Evolutionary conservation across 2,797 vertebrate genomes (phyloP).

Genomic region (Echeneis naucrates): DNA sequence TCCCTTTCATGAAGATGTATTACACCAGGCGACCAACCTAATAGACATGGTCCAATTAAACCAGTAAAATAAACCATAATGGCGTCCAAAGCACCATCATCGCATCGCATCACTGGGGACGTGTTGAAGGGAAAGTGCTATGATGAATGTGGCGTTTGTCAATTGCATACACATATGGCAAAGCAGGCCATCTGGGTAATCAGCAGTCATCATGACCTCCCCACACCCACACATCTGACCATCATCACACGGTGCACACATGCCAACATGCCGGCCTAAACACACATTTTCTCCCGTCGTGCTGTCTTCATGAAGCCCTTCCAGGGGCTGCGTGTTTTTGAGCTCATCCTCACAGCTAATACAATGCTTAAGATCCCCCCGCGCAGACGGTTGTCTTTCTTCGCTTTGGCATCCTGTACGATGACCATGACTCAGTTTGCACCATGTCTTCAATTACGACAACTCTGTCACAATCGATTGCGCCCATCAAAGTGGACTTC

Average conservation of each 20-base stretch:
- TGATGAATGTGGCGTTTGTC: conserved; percentile 50
- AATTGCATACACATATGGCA: conserved; percentile 44
- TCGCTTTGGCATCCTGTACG: background rate
- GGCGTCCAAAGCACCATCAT: conserved; percentile 22
- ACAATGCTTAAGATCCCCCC: background rate
- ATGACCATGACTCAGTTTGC: background rate
- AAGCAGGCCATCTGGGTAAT: conserved; percentile 69
- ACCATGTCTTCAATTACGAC: background rate
- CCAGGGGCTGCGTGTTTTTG: conserved; percentile 13
- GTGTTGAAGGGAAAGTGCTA: conserved; percentile 21
- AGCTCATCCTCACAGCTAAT: no score
- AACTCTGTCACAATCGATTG: background rate
- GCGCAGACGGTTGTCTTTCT: background rate
- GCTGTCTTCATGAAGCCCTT: conserved; percentile 18
- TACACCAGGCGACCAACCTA: conserved; percentile 8
- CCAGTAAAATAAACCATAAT: conserved; percentile 24
- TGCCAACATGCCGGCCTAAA: conserved; percentile 40
- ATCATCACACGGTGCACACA: conserved; percentile 33
- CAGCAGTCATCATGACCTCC: conserved; percentile 68
- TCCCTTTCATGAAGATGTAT: conserved; percentile 20
- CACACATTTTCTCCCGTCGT: conserved; percentile 15
- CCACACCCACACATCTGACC: conserved; percentile 68
- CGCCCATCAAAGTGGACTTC: background rate
- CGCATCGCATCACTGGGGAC: conserved; percentile 12
- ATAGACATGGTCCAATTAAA: conserved; percentile 18